Percentiles rank a stretch among this genome's conserved stretches.
Conservation (phyloP, 2,797 vertebrate species). For the Tachyglossus aculeatus region DNA sequence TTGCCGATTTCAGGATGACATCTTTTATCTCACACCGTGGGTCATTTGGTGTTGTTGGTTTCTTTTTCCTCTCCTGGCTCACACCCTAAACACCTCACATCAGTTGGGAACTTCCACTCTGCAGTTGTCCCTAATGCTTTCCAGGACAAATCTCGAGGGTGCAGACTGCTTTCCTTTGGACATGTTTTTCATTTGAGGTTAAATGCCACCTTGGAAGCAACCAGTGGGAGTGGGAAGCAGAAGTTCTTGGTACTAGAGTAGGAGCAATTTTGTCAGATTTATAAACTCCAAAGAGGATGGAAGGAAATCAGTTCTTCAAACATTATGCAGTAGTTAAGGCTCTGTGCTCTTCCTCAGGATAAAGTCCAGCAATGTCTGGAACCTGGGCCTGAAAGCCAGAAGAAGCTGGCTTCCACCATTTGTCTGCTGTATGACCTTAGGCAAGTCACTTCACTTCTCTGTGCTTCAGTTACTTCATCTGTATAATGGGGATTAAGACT, state of each 20-base stretch:
- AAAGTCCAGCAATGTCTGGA: no score
- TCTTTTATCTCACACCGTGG: constrained; percentile 62
- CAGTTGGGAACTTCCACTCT: constrained; percentile 47
- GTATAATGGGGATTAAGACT: no score
- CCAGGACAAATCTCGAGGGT: constrained; percentile 15
- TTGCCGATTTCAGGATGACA: constrained; percentile 45
- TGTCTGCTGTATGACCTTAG: no score
- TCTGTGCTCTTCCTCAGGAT: no score
- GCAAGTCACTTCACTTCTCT: no score
- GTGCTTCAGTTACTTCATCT: no score
- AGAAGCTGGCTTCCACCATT: no score
- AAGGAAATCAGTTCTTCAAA: no score
- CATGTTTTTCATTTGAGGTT: constrained; percentile 17
- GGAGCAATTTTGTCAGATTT: not conserved
- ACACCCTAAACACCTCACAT: constrained; percentile 53
- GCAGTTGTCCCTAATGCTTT: constrained; percentile 39
- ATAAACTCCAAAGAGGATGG: not conserved
- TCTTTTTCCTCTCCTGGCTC: constrained; percentile 45
- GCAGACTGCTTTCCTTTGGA: constrained; percentile 10
- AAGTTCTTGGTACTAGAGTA: not conserved
- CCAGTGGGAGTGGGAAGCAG: not conserved
- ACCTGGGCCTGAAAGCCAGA: no score
- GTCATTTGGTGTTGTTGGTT: constrained; percentile 63
- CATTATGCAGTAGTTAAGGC: no score
- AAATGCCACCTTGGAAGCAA: not conserved